Evolutionary conservation across 2,888 invertebrate genomes (phyloP), one percentile per base, ranked within the genome.

Genomic region (Platynereis dumerilii): DNA sequence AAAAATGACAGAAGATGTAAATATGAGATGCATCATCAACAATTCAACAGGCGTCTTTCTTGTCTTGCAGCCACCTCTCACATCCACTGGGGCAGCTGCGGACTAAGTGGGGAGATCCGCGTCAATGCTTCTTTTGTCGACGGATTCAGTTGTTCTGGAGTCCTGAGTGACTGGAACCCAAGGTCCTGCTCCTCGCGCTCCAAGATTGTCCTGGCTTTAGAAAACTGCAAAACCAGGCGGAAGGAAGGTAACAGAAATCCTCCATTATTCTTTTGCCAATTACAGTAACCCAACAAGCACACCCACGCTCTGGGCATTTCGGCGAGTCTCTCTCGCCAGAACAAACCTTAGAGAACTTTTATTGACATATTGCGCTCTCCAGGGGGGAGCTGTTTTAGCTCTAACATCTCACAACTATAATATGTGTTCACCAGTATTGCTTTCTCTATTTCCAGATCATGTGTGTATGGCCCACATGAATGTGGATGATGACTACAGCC

Each of bases 51-150:
- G 42, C 17, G 42, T 17, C 10, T 42, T 42, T 48, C n/a, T 48
- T 48, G 22, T n/a, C 17, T 45, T 45, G 1, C 61, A 61, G 61
- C 55, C 26, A 42, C n/a, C 2, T 24, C 61, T n/a, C 39, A 54
- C 42, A 61, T 61, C 17, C 61, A 61, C 20, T 61, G 61, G 61
- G 61, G 61, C 12, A 52, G 52, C 29, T 61, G 61, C 26, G 61
- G 61, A 10, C 42, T 61, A 24, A 39, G 52, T 3, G 61, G 61
- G 10, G 61, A 61, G 27, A 52, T 61, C 24, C 53, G 61, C 5
- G 61, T 61, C 12, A 61, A 54, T 42, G 61, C 61, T 24, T 53
- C 44, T 24, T 61, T 54, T 29, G n/a, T 34, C 7, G 61, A 54
- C 24, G 54, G 55, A 17, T 39, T 22, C 20, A 61, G 55, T 26